Conservation (phyloP, 1,140 invertebrate genomes). For the Rhizoglyphus robini region DNA sequence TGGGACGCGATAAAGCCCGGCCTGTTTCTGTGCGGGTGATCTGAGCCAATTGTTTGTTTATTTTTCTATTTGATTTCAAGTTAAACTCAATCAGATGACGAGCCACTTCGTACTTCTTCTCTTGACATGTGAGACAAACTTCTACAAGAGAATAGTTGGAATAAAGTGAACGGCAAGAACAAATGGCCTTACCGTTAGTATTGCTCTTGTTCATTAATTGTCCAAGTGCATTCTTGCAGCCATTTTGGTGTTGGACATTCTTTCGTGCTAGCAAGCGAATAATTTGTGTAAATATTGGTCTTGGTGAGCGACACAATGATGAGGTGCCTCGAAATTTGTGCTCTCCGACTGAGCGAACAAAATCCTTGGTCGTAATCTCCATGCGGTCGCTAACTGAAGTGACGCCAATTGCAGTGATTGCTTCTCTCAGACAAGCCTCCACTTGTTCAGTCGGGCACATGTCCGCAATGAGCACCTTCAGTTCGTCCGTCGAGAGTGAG, state of each 20-base stretch:
- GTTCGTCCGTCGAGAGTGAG: no score
- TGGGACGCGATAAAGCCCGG: no score
- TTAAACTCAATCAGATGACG: not conserved
- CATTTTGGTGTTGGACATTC: not conserved
- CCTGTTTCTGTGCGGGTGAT: not conserved
- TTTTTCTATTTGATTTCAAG: not conserved
- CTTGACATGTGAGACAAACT: no score
- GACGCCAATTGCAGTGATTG: conserved; percentile 43
- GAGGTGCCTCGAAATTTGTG: conserved; percentile 44
- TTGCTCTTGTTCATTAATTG: not conserved
- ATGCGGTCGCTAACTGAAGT: no score
- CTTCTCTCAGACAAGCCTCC: no score
- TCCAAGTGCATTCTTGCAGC: not conserved
- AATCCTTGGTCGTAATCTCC: no score
- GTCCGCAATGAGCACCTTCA: no score
- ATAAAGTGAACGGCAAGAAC: conserved; percentile 12
- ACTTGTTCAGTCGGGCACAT: no score
- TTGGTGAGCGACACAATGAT: conserved; percentile 34
- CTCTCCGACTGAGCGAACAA: conserved; percentile 40
- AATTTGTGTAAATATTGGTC: no score
- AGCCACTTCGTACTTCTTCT: no score
- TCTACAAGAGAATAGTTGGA: no score
- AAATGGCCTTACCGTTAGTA: not conserved
- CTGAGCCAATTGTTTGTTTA: no score
- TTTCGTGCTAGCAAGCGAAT: not conserved